Evolutionary conservation across 1,140 invertebrate genomes (phyloP), one percentile per base, ranked within the genome.

Genomic region (Hyphantria cunea): DNA sequence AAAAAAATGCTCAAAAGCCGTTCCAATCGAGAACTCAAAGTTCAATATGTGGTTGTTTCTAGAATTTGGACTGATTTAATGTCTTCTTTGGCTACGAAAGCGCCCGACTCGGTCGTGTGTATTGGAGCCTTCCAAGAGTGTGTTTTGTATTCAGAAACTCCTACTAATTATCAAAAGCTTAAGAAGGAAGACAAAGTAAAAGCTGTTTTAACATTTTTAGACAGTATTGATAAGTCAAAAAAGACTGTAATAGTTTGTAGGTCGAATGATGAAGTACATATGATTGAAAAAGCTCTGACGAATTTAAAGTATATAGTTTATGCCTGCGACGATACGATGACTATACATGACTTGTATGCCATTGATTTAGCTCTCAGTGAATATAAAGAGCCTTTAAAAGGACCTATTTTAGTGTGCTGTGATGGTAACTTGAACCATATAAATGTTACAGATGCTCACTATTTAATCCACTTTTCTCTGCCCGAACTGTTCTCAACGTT

Each of bases 71-170:
- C 78, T 42, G 69, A 80, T 58, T 80, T 84, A 37, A 80, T 91
- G 73, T 74, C 74, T 14, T 67, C 80, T 6, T 52, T 91, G 1
- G 86, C 82, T 6, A 81, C 60, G 25, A 79, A 77, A 64, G 80
- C 82, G 0, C 78, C 86, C 0, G 74, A 90, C 61, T 75, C 87
- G 0, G 80, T 89, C 2, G 55, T 91, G 0, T 84, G 82, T 34
- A 85, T 91, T 13, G 76, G 84, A 3, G 79, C 89, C 2, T 85
- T 86, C 31, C 81, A 89, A 68, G 89, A 91, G 66, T 86, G 84
- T 52, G 82, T 89, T 0, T 52, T 89, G 7, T 91, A 91, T 61
- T 85, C 88, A 3, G 86, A 89, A 68, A 68, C 74, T 0, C 77
- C 76, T 50, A 84, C 79, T 10, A 69, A 77, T 0, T 80, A 89